A percentile compares a stretch with the other conserved stretches of the same genome.
These are phyloP conservation scores for Distichodus sexfasciatus DNA, from an alignment of 2,797 vertebrate genomes.

Conservation along the genomic window DNA sequence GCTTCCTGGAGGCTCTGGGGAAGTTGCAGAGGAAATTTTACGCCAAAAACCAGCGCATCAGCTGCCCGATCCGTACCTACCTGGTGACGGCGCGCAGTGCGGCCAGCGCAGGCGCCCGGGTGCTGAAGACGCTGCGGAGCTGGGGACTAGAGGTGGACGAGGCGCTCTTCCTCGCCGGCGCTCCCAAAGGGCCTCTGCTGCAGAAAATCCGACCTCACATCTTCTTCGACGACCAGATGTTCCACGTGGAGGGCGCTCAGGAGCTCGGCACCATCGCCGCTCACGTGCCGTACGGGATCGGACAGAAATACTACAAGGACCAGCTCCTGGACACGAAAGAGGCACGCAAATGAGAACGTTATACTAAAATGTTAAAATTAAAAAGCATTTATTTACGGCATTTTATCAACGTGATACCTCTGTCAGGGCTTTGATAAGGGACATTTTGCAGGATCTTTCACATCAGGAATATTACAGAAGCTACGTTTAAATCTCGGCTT, in stretches of 20 bases:
- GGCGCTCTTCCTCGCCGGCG: conserved; percentile 91
- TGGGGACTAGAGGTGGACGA: no score
- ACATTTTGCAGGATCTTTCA: no score
- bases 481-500: no score
- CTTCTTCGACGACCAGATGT: conserved; percentile 97
- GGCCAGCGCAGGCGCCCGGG: conserved; percentile 86
- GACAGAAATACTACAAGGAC: conserved; percentile 76
- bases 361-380: background rate
- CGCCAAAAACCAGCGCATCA: no score
- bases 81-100: conserved; percentile 91
- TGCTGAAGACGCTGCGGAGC: conserved; percentile 90
- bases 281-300: conserved; percentile 84
- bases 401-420: no score
- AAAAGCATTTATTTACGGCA: no score
- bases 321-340: conserved; percentile 61
- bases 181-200: conserved; percentile 89
- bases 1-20: no score
- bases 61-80: conserved; percentile 90
- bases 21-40: no score
- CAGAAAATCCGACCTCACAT: conserved; percentile 90
- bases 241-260: conserved; percentile 83
- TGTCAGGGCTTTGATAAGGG: no score
- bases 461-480: no score
- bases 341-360: conserved; percentile 39
- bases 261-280: conserved; percentile 82